These are phyloP conservation scores for Cryptotermes secundus DNA, from an alignment of 1,140 invertebrate species.

Conservation along the genomic window DNA sequence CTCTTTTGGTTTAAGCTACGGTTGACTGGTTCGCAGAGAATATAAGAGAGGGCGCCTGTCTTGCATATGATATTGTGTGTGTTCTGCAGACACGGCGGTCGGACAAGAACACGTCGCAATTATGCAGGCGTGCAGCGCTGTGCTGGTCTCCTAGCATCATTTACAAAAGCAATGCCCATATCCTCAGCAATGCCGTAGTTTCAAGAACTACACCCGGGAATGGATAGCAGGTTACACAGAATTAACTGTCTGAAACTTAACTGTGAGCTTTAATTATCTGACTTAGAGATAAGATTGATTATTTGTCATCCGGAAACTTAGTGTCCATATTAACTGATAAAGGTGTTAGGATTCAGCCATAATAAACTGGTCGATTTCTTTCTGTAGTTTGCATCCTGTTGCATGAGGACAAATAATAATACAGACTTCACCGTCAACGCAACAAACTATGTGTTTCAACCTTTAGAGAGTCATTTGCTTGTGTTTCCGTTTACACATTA, in stretches of 20 bases:
- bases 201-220: not conserved
- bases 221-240: not conserved
- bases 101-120: not conserved
- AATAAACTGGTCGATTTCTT: no score
- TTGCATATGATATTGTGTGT: not conserved
- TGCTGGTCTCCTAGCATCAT: not conserved
- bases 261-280: not conserved
- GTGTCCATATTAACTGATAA: no score
- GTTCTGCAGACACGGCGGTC: not conserved
- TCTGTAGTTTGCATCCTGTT: no score
- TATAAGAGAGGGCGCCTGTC: not conserved
- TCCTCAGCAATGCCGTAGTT: not conserved
- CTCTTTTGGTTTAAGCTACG: not conserved
- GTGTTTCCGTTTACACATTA: no score
- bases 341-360: no score
- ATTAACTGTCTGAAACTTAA: not conserved
- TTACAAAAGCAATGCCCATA: not conserved
- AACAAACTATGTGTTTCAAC: no score
- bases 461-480: no score
- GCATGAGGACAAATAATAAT: no score
- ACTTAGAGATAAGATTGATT: not conserved
- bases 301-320: not conserved
- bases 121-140: not conserved
- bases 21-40: not conserved
- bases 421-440: no score